These are phyloP conservation scores for Leptopilina syphax DNA, from an alignment of 2,888 invertebrate genomes.

Conservation along the genomic window DNA sequence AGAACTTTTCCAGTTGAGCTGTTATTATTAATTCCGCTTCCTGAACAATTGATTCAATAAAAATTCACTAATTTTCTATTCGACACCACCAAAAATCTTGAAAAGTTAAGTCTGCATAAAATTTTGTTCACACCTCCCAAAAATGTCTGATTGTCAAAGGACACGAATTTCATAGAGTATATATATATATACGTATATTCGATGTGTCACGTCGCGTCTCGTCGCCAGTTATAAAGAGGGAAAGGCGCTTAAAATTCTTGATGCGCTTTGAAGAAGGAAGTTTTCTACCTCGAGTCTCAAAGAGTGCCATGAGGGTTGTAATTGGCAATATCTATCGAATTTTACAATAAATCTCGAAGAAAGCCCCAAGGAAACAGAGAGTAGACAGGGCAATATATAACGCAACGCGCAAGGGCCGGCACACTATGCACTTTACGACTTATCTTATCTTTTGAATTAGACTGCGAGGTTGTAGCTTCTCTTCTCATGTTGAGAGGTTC, in stretches of 20 bases:
- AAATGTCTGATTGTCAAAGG: conserved; percentile 34
- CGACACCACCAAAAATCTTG: too few relatives aligned
- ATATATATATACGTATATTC: neutral
- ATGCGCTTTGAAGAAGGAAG: conserved; percentile 29
- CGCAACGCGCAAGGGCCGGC: conserved; percentile 60
- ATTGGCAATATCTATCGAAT: conserved; percentile 75
- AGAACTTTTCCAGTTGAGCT: too few relatives aligned
- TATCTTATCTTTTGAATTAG: conserved; percentile 74
- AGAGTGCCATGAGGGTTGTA: conserved; percentile 63
- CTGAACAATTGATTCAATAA: too few relatives aligned
- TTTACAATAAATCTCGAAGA: conserved; percentile 71
- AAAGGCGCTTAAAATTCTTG: conserved; percentile 65
- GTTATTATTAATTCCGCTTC: too few relatives aligned
- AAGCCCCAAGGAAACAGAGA: conserved; percentile 57
- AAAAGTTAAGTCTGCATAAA: too few relatives aligned
- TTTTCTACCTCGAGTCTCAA: conserved; percentile 30
- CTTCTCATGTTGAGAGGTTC: conserved; percentile 15
- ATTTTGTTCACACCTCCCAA: too few relatives aligned
- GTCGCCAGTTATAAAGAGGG: conserved; percentile 54
- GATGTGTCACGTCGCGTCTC: conserved; percentile 6
- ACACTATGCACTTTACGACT: conserved; percentile 72
- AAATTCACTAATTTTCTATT: too few relatives aligned
- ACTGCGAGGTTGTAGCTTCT: conserved; percentile 56
- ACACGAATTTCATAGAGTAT: conserved; percentile 62
- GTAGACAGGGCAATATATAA: conserved; percentile 66